phyloP scores from a whole-genome alignment of 2,888 invertebrate genomes.

The Idaea aversata region DNA sequence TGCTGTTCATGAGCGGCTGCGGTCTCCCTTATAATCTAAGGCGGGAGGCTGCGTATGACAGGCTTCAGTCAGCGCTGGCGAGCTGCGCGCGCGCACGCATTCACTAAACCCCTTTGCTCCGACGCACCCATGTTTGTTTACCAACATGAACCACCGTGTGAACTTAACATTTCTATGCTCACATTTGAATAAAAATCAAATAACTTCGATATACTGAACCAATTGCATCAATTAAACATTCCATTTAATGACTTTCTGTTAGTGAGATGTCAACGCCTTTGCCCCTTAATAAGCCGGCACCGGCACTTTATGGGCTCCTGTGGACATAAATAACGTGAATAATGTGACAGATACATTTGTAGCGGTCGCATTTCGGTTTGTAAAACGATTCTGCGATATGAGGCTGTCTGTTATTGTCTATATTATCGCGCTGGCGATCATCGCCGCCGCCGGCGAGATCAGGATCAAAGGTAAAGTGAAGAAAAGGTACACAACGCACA shows the following conservation, averaged over 20 bases:
- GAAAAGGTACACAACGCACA: slow-evolving; percentile 63
- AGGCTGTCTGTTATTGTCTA: slow-evolving; percentile 69
- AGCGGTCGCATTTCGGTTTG: slow-evolving; percentile 58
- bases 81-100: slow-evolving; percentile 75
- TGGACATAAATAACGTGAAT: slow-evolving; percentile 68
- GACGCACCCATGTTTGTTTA: slow-evolving; percentile 57
- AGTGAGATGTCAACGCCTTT: slow-evolving; percentile 70
- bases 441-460: slow-evolving; percentile 65
- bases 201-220: slow-evolving; percentile 33
- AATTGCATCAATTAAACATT: slow-evolving; percentile 43
- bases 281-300: slow-evolving; percentile 58
- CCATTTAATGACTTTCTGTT: slow-evolving; percentile 60
- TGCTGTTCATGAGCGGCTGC: slow-evolving; percentile 18
- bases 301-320: slow-evolving; percentile 58
- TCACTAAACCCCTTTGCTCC: slow-evolving; percentile 34
- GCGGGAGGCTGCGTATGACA: slow-evolving; percentile 66
- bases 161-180: slow-evolving; percentile 36
- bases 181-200: slow-evolving; percentile 41
- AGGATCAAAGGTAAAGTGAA: slow-evolving; percentile 74
- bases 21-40: slow-evolving; percentile 50
- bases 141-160: slow-evolving; percentile 54
- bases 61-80: slow-evolving; percentile 71
- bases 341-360: slow-evolving; percentile 76
- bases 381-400: slow-evolving; percentile 64
- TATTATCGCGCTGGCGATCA: slow-evolving; percentile 66